Conservation (phyloP, 1,140 invertebrate genomes). For the Phortica variegata region DNA sequence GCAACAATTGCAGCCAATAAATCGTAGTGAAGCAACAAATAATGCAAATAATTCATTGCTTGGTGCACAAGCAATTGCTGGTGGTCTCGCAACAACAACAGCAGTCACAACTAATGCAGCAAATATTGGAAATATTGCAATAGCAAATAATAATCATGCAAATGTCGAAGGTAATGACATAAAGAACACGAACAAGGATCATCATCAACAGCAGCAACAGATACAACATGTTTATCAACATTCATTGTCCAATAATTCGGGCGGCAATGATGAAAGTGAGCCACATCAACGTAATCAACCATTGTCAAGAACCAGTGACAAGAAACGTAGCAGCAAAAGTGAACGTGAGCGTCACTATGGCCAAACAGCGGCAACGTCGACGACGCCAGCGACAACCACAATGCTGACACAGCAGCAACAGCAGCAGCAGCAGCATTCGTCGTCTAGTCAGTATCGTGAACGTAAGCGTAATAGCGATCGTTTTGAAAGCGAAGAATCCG, state of each 20-base stretch:
- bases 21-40: too few species aligned
- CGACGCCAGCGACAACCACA: slow-evolving; percentile 9
- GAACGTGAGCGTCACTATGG: slow-evolving; percentile 12
- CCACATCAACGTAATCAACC: neutral
- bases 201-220: neutral
- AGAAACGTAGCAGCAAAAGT: slow-evolving; percentile 16
- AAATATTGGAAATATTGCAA: too few species aligned
- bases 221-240: neutral
- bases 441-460: slow-evolving; percentile 42
- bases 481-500: slow-evolving; percentile 60
- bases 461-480: slow-evolving; percentile 26
- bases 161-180: too few species aligned
- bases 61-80: too few species aligned
- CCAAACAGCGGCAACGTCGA: slow-evolving; percentile 10
- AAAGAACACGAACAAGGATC: slow-evolving; percentile 10
- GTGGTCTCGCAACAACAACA: neutral
- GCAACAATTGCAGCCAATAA: slow-evolving; percentile 1
- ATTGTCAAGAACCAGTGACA: slow-evolving; percentile 1
- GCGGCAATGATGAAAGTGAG: slow-evolving; percentile 6
- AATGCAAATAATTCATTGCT: slow-evolving; percentile 7
- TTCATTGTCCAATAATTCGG: neutral
- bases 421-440: slow-evolving; percentile 11
- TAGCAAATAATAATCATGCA: too few species aligned
- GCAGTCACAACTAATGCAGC: neutral
- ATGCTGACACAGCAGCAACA: slow-evolving; percentile 20